These are phyloP conservation scores for Galago senegalensis DNA, from an alignment of 2,797 vertebrate species.

Conservation along the genomic window DNA sequence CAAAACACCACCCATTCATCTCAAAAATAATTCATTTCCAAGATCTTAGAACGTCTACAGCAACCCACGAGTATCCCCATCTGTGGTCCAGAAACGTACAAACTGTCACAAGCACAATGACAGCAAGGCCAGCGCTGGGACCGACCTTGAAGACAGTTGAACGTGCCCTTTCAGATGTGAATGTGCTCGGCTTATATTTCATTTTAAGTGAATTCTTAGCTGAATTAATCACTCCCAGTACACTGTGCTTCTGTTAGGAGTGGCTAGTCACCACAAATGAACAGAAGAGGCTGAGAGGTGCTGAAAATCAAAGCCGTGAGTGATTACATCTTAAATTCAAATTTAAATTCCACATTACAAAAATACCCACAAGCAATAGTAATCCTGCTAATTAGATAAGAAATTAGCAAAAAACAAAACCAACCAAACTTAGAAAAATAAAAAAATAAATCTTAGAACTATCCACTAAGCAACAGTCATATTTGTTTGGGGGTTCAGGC, in stretches of 20 bases:
- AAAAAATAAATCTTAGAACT: neutral
- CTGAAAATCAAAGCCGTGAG: neutral
- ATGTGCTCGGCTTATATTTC: accelerated
- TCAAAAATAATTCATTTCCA: neutral
- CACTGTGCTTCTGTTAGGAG: neutral
- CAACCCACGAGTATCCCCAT: no score
- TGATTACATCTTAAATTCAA: neutral
- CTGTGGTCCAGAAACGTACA: neutral
- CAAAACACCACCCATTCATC: neutral
- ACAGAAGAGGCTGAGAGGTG: neutral
- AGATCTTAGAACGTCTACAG: neutral
- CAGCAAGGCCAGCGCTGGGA: neutral
- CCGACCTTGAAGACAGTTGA: neutral
- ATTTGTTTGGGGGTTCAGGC: neutral
- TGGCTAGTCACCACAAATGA: neutral
- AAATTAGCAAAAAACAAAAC: neutral
- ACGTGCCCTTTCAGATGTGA: neutral
- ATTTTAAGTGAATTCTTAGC: neutral
- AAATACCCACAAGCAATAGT: neutral
- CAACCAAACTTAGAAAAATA: neutral
- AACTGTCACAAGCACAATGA: no score
- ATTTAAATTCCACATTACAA: no score
- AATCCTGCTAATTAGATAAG: neutral
- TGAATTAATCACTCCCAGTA: neutral
- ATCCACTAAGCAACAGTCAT: no score